Percentiles rank a stretch among this genome's conserved stretches.
Evolutionary conservation across 2,888 invertebrate species (phyloP).

Genomic region (Xylota sylvarum): DNA sequence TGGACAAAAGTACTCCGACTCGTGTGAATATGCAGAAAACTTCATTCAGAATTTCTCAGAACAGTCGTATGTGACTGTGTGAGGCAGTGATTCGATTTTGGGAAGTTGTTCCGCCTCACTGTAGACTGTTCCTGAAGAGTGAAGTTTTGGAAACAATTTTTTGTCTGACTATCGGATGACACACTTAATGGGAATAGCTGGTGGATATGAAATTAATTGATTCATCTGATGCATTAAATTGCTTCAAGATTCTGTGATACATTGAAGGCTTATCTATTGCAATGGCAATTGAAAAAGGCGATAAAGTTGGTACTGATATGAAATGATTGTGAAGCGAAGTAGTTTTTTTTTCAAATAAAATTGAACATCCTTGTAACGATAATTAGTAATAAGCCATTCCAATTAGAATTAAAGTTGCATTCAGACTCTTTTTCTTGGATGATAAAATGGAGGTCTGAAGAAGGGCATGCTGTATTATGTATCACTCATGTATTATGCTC

Average conservation of each 20-base stretch:
- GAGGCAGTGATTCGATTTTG: slow-evolving; percentile 19
- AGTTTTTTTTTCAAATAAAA: too few relatives aligned
- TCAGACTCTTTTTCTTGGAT: too few relatives aligned
- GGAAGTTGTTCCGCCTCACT: not conserved
- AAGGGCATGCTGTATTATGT: too few relatives aligned
- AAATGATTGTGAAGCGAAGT: too few relatives aligned
- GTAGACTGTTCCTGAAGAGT: not conserved
- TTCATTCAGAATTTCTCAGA: not conserved
- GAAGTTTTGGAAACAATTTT: not conserved
- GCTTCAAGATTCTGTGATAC: not conserved
- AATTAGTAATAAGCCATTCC: too few relatives aligned
- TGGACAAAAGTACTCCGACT: not conserved
- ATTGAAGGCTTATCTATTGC: not conserved
- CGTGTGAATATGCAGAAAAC: not conserved
- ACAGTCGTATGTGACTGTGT: not conserved
- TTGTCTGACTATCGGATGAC: not conserved
- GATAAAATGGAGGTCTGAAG: too few relatives aligned
- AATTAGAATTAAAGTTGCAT: too few relatives aligned
- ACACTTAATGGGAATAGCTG: not conserved
- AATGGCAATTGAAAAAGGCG: too few relatives aligned
- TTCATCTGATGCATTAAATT: not conserved
- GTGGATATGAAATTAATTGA: not conserved
- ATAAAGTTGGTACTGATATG: too few relatives aligned
- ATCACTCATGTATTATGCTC: too few relatives aligned
- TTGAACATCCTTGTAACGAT: too few relatives aligned